Base-by-base conservation (phyloP, 2,113 vertebrate species). In the Leptocoma aspasia region DNA sequence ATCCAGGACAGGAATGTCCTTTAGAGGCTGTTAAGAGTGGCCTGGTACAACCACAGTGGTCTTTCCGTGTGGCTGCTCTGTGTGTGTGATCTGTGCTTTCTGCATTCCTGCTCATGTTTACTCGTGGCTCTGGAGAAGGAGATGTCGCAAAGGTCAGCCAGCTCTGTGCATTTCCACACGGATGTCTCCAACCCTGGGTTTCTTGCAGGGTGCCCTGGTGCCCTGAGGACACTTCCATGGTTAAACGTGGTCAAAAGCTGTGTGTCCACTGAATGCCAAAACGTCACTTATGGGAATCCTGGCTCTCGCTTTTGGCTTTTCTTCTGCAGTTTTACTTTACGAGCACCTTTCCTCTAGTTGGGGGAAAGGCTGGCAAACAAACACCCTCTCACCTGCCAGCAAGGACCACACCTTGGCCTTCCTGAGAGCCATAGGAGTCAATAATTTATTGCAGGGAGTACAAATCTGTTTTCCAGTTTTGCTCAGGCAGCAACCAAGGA, bases 361-460 rank as follows among this genome's bases (percentile, higher is more conserved):
- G 54, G 88, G 86, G 77, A 80, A 94, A 92, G 92, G 91, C 95
- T 98, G 87, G 93, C 92, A 97, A 95, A 86, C 85, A 96, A 73
- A 90, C 63, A 92, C 76, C 70, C 70, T 95, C 80, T 94, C 86
- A 96, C 84, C 94, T 98, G 92, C 92, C 86, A 90, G 92, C 47
- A 79, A 90, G 30, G 88, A 97, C 81, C 96, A 97, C 76, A 45
- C 96, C 96, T 97, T 95, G 90, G 66, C 82, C 95, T 97, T 94
- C 82, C 82, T 92, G 45, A 69, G 64, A 96, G 41, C 83, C 64
- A 84, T 24, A 96, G 91, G 76, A 82, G 61, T 92, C 86, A 86
- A 7, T 92, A 82, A 87, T 94, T 97, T 97, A 81, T 93, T 91
- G 73, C 72, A 84, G 53, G 64, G 90, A 92, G 39, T 73, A 91